Percentiles rank a stretch among this genome's conserved stretches.
Conservation (phyloP, 1,140 invertebrate species). For the Coenobita brevimanus region DNA sequence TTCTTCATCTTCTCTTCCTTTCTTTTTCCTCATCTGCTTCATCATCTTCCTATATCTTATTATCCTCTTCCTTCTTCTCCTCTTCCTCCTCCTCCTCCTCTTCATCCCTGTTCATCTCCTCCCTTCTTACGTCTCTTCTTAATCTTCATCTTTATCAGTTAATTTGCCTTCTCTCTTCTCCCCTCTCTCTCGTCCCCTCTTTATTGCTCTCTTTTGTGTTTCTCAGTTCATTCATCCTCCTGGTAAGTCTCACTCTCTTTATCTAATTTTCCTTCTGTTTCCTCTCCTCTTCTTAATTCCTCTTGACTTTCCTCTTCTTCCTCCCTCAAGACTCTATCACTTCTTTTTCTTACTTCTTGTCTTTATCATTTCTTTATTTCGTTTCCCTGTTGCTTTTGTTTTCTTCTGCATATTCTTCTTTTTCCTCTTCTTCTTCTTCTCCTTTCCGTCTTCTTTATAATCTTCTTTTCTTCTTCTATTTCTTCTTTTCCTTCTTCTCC, state of each 20-base stretch:
- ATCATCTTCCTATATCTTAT: no score
- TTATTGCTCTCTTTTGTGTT: neutral
- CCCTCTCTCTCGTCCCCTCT: neutral
- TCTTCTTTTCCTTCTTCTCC: neutral
- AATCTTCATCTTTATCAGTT: neutral
- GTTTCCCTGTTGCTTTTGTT: neutral
- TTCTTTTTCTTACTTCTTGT: neutral
- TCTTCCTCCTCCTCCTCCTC: neutral
- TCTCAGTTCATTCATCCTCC: neutral
- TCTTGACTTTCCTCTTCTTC: neutral
- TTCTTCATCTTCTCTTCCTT: neutral
- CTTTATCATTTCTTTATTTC: neutral
- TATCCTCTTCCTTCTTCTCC: neutral
- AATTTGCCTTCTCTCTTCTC: neutral
- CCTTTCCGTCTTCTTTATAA: neutral
- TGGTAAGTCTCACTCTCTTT: neutral
- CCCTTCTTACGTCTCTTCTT: neutral
- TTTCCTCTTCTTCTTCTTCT: neutral
- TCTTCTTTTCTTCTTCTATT: neutral
- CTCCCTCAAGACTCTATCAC: no score
- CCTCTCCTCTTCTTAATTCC: neutral
- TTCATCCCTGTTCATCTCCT: neutral
- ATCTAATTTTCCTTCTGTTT: neutral
- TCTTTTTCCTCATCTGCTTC: neutral
- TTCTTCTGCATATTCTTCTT: neutral